phyloP scores from a whole-genome alignment of 2,113 vertebrate species.

The Menidia beryllina region DNA sequence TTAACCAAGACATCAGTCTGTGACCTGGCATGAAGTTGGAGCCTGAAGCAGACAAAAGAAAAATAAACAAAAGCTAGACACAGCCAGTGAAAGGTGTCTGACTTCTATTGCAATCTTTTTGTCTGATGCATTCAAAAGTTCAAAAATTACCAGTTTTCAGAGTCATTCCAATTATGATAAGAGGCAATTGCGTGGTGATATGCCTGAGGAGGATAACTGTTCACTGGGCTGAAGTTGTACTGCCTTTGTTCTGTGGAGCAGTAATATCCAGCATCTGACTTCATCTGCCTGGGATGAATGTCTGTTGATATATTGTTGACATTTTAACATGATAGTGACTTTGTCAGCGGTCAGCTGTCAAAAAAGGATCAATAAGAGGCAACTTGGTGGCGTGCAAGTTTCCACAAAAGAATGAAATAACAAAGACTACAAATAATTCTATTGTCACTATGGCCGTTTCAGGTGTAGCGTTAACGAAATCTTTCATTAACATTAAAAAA shows the following conservation, averaged over 20 bases:
- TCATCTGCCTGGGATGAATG: neutral
- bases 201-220: constrained; percentile 8
- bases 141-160: constrained; percentile 38
- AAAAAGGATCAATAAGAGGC: neutral
- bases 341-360: neutral
- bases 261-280: constrained; percentile 13
- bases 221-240: neutral
- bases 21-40: neutral
- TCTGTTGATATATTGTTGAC: constrained; percentile 20
- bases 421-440: too few species aligned
- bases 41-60: constrained; percentile 13
- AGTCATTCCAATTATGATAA: neutral
- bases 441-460: too few species aligned
- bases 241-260: constrained; percentile 12
- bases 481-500: too few species aligned
- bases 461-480: too few species aligned
- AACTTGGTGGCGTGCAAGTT: neutral
- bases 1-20: constrained; percentile 51
- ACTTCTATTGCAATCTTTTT: too few species aligned
- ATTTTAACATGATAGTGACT: neutral
- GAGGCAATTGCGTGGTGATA: neutral
- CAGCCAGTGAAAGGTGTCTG: neutral
- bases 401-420: too few species aligned
- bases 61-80: neutral
- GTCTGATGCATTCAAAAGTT: neutral